Base-by-base conservation (phyloP, 2,888 invertebrate genomes). In the Synanthedon formicaeformis region DNA sequence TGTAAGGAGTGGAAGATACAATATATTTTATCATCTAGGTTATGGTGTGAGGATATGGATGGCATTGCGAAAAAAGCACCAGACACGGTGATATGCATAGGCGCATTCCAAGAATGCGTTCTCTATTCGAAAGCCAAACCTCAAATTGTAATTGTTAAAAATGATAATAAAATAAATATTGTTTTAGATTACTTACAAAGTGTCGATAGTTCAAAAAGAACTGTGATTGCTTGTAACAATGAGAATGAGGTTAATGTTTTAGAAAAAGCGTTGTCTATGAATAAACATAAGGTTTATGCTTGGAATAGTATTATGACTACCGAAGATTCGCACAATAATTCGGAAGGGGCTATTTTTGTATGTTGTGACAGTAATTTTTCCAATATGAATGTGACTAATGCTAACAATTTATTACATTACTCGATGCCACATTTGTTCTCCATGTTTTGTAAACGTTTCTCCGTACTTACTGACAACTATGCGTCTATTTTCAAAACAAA, bases 71-170 rank as follows among this genome's bases (percentile, higher is more conserved):
- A 79, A 48, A 82, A 78, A 50, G 86, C 91, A 13, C 80, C 87
- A 0, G 88, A 90, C 63, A 91, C 93, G 0, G 80, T 92, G 1
- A 76, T 94, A 4, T 91, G 92, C 54, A 92, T 95, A 53, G 90
- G 91, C 0, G 92, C 93, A 18, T 91, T 91, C 60, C 88, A 93
- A 60, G 95, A 95, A 77, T 93, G 93, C 50, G 90, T 93, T 0
- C 78, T 94, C 12, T 95, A 93, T 75, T 92, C 91, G 60, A 89
- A 70, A 78, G 88, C 58, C 55, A 80, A 66, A n/a, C 81, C 78
- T 13, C 65, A 75, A 0, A 77, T 84, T 0, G 71, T 71, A 53
- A 81, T 81, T 50, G 69, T 82, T 2, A 70, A 73, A 27, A 73
- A 79, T 8, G 70, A 78, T 2, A 73, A 77, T 3, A 92, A 91